Base-by-base conservation (phyloP, 2,888 invertebrate genomes). In the Myopa testacea region DNA sequence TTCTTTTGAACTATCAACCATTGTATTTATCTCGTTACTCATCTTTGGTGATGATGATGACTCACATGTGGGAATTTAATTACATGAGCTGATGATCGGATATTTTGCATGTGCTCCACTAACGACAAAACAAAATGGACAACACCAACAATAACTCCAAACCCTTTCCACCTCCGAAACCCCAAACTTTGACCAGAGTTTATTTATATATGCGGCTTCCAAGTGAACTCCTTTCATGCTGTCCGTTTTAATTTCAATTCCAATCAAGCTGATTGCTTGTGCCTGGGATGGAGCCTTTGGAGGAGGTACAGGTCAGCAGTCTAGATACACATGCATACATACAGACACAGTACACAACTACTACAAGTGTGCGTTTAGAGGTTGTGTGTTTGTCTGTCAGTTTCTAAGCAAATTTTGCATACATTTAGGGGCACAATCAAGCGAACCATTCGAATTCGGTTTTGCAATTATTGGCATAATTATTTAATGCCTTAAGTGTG, bases 181-280 rank as follows among this genome's bases (percentile, higher is more conserved):
- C 45, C 45, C 1, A 45, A 45, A 45, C 3, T 45, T 3, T 45
- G 10, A 45, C 45, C 45, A 45, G 45, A 45, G 10, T 45, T 45
- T 45, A 45, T 45, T 6, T 45, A 1, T 45, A 3, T 10, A 45
- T 8, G 45, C n/a, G 26, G 10, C 62, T 26, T 62, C 62, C n/a
- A n/a, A 58, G 58, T 58, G 58, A 26, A 7, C 62, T 26, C 45
- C 45, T 45, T 45, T 1, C 45, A 45, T 6, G 26, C 62, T 62
- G 62, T 62, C 62, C 26, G 8, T 19, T 62, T 62, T 26, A 19
- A 62, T 62, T 26, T 7, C 62, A 8, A 26, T 62, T 62, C 26
- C 62, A 62, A 62, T 62, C 62, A 62, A 62, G 34, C 26, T 26
- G 62, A 62, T 62, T 62, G 62, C 62, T n/a, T 26, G 62, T 26